Percentiles rank a stretch among this genome's conserved stretches.
phyloP scores from a whole-genome alignment of 2,888 invertebrate genomes.

The Palloptera scutellata region DNA sequence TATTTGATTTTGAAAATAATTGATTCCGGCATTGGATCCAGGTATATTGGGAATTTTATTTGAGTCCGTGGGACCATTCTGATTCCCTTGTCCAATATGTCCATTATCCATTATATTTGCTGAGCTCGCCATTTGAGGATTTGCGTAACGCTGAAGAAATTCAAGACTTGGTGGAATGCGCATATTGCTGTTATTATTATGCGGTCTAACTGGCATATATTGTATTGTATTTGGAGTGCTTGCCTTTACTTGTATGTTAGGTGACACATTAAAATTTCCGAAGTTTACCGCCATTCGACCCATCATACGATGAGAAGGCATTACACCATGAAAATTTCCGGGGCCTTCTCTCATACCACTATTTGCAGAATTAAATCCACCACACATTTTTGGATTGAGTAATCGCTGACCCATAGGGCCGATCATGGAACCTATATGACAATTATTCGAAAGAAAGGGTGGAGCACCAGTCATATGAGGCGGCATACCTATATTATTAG shows the following conservation, averaged over 20 bases:
- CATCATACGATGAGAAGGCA: conserved; percentile 70
- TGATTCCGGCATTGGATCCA: conserved; percentile 40
- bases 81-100: conserved; percentile 31
- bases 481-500: conserved; percentile 36
- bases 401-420: conserved; percentile 65
- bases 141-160: conserved; percentile 87
- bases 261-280: conserved; percentile 68
- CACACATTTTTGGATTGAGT: conserved; percentile 74
- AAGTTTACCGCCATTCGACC: conserved; percentile 71
- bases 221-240: conserved; percentile 98
- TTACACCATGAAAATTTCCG: conserved; percentile 62
- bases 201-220: conserved; percentile 95
- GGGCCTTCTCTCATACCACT: conserved; percentile 57
- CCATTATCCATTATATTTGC: conserved; percentile 26
- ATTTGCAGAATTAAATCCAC: conserved; percentile 53
- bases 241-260: conserved; percentile 91
- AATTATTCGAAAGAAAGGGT: conserved; percentile 47
- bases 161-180: conserved; percentile 88
- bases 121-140: conserved; percentile 70
- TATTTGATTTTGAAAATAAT: conserved; percentile 61
- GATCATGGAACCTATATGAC: conserved; percentile 63
- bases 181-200: conserved; percentile 68
- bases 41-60: conserved; percentile 38
- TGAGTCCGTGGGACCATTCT: conserved; percentile 31
- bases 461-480: conserved; percentile 38